Base-by-base conservation (phyloP, 1,140 invertebrate genomes). In the Lasaia peninsularis region DNA sequence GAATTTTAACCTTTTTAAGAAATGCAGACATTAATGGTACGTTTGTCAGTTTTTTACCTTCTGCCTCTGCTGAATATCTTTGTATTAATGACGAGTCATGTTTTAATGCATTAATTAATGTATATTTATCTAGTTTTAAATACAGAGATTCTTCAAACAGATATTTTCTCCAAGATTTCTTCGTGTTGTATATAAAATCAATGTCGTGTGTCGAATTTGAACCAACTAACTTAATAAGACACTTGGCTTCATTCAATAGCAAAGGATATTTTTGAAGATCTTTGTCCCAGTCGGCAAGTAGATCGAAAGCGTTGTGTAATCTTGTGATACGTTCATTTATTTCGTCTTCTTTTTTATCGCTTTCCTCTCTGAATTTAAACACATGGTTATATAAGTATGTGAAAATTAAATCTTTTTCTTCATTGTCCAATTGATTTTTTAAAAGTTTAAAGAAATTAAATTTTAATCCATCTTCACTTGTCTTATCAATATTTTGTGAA, bases 81-180 rank as follows among this genome's bases (percentile, higher is more conserved):
- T 60, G 33, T 24, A 85, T 37, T 34, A 85, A 56, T 55, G 51
- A 53, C 11, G 79, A 71, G 24, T 75, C 75, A 59, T 85, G 81
- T 54, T 85, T 85, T 1, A 85, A 52, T 21, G 68, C 69, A 67
- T 84, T 81, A n/a, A 84, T 12, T 56, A 73, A 72, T n/a, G 64
- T 73, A 11, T 67, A 59, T 56, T 78, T 64, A 50, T 32, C 61
- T 2, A 68, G 69, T 12, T 56, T 44, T 12, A 84, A 56, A 31
- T 56, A 20, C 33, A 84, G 8, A 32, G 77, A 84, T 48, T 77
- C 71, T 37, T 73, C 61, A 56, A 81, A 84, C 33, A 84, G 61
- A 34, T 60, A 40, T 62, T 67, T 78, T 52, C 71, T 67, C 80
- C 74, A 84, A 3, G 67, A 64, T 56, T 80, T 84, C 8, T 80